Conservation (phyloP, 2,888 invertebrate genomes). For the Chrysina gloriosa region DNA sequence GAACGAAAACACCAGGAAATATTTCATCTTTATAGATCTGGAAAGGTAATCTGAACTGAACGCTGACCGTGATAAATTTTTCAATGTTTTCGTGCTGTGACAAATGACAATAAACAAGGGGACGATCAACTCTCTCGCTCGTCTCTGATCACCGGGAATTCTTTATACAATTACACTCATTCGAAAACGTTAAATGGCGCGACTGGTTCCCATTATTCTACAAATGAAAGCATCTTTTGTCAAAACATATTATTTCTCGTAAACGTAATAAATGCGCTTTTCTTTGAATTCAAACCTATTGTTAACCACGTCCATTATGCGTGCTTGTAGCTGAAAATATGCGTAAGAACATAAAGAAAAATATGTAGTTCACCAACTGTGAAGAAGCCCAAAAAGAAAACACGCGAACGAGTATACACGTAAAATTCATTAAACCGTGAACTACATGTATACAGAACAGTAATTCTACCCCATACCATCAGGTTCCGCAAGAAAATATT, state of each 20-base stretch:
- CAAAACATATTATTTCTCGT: not conserved
- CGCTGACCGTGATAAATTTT: constrained; percentile 33
- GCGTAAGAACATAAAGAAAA: too few relatives aligned
- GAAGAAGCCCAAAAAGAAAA: too few relatives aligned
- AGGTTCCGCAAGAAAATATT: too few relatives aligned
- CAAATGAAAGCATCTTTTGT: constrained; percentile 3
- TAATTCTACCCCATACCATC: too few relatives aligned
- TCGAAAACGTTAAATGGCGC: constrained; percentile 7
- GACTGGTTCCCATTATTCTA: constrained; percentile 8
- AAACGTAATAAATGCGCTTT: not conserved
- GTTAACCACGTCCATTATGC: not conserved
- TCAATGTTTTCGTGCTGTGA: constrained; percentile 35
- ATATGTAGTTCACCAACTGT: too few relatives aligned
- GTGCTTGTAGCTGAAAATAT: not conserved
- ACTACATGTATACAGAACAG: too few relatives aligned
- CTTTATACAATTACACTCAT: constrained; percentile 24
- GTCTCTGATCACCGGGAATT: constrained; percentile 24
- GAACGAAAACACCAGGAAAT: constrained; percentile 26
- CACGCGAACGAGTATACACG: too few relatives aligned
- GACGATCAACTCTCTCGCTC: constrained; percentile 21
- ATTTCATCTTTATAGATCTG: constrained; percentile 36
- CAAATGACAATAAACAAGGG: constrained; percentile 30
- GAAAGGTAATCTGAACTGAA: constrained; percentile 37
- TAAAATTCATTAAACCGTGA: not conserved
- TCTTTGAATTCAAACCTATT: constrained; percentile 5